These are phyloP conservation scores for Tapirus indicus DNA, from an alignment of 2,797 vertebrate species.

Conservation along the genomic window DNA sequence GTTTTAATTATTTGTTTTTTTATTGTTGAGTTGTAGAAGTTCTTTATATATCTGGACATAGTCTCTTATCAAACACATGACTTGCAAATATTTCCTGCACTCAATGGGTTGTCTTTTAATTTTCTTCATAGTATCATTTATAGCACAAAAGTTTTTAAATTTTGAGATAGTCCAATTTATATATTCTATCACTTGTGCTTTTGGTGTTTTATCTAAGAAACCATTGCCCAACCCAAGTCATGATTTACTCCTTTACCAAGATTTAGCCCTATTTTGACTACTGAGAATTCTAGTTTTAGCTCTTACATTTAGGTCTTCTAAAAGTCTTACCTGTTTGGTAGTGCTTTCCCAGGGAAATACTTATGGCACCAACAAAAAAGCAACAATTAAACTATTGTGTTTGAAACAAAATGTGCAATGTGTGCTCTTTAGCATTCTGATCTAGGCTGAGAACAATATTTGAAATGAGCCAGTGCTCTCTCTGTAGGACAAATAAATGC, in stretches of 20 bases:
- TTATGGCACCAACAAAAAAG: constrained; percentile 51
- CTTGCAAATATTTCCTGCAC: constrained; percentile 43
- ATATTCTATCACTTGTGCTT: neutral
- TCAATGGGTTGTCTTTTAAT: neutral
- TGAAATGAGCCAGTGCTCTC: constrained; percentile 70
- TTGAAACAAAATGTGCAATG: constrained; percentile 73
- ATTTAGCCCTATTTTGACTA: neutral
- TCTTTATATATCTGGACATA: constrained; percentile 27
- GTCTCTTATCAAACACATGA: constrained; percentile 46
- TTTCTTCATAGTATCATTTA: constrained; percentile 31
- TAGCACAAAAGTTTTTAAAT: neutral
- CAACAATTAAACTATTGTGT: constrained; percentile 69
- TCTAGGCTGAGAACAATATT: constrained; percentile 76
- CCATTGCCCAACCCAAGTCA: constrained; percentile 8
- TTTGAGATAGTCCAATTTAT: neutral
- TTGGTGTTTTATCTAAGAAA: constrained; percentile 3
- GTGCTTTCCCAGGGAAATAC: constrained; percentile 67
- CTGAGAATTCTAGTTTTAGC: constrained; percentile 13
- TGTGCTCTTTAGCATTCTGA: constrained; percentile 74
- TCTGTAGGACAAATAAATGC: constrained; percentile 78
- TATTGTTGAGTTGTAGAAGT: constrained; percentile 32
- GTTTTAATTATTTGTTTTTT: constrained; percentile 39
- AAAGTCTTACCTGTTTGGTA: constrained; percentile 58
- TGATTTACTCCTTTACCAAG: neutral
- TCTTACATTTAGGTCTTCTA: constrained; percentile 41